phyloP scores from a whole-genome alignment of 2,888 invertebrate species.

The Zygothrica quintamaculata region DNA sequence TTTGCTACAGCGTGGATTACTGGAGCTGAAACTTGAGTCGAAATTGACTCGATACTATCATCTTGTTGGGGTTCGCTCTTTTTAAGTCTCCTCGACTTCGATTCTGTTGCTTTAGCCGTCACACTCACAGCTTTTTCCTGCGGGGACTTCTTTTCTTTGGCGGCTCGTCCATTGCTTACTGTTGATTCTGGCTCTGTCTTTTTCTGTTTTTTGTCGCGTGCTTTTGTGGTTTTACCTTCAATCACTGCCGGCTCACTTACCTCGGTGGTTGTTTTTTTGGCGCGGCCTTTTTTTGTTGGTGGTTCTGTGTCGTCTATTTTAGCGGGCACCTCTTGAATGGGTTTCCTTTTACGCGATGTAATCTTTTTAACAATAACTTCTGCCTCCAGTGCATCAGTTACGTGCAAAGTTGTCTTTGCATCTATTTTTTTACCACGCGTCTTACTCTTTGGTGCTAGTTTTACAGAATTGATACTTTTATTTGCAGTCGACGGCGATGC shows the following conservation, averaged over 20 bases:
- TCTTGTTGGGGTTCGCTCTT: constrained; percentile 37
- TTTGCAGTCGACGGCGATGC: constrained; percentile 13
- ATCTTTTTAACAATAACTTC: constrained; percentile 21
- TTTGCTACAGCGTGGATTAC: not conserved
- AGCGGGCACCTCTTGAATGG: not conserved
- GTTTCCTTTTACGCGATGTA: constrained; percentile 24
- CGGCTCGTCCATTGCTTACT: constrained; percentile 26
- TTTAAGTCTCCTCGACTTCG: constrained; percentile 45
- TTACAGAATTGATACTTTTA: constrained; percentile 11
- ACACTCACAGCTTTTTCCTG: constrained; percentile 10
- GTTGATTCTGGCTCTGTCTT: not conserved
- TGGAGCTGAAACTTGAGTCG: constrained; percentile 22
- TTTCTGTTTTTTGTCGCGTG: constrained; percentile 44
- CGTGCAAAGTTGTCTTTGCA: not conserved
- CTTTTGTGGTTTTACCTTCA: constrained; percentile 19
- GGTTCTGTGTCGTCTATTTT: constrained; percentile 20
- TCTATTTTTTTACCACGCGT: constrained; percentile 46
- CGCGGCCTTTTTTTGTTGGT: constrained; percentile 41
- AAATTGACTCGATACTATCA: constrained; percentile 8
- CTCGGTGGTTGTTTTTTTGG: constrained; percentile 36
- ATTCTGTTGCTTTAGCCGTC: constrained; percentile 16
- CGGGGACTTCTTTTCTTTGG: constrained; percentile 31
- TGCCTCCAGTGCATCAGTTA: not conserved
- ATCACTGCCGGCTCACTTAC: constrained; percentile 7
- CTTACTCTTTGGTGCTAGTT: constrained; percentile 52